A percentile compares a stretch with the other conserved stretches of the same genome.
These are phyloP conservation scores for Talpa occidentalis DNA, from an alignment of 2,113 vertebrate species.

Conservation along the genomic window DNA sequence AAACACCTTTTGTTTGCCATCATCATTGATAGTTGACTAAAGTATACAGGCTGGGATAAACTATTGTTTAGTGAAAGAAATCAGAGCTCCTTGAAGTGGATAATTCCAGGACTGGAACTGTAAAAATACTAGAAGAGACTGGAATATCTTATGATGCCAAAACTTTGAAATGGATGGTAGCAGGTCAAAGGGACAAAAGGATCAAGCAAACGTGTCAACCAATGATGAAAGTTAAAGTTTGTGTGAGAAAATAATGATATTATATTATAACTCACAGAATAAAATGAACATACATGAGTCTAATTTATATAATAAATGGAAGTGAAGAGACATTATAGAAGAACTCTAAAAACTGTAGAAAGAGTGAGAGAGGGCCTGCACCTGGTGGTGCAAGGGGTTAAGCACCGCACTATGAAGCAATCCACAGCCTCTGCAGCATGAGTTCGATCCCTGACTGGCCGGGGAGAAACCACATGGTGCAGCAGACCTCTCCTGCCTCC, in stretches of 20 bases:
- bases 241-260: background rate
- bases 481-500: no score
- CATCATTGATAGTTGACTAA: background rate
- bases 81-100: background rate
- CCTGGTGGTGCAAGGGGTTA: no score
- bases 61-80: background rate
- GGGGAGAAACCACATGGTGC: no score
- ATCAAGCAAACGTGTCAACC: background rate
- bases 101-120: background rate
- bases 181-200: background rate
- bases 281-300: background rate
- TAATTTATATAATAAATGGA: background rate
- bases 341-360: background rate
- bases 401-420: no score
- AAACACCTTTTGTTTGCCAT: background rate
- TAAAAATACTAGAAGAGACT: background rate
- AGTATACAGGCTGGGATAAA: background rate
- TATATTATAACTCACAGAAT: background rate
- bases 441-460: no score
- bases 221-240: background rate
- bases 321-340: background rate
- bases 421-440: no score
- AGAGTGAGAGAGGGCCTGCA: background rate
- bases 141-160: background rate
- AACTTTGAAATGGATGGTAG: background rate